Base-by-base conservation (phyloP, 1,140 invertebrate genomes). In the Drosophila ohnishii region DNA sequence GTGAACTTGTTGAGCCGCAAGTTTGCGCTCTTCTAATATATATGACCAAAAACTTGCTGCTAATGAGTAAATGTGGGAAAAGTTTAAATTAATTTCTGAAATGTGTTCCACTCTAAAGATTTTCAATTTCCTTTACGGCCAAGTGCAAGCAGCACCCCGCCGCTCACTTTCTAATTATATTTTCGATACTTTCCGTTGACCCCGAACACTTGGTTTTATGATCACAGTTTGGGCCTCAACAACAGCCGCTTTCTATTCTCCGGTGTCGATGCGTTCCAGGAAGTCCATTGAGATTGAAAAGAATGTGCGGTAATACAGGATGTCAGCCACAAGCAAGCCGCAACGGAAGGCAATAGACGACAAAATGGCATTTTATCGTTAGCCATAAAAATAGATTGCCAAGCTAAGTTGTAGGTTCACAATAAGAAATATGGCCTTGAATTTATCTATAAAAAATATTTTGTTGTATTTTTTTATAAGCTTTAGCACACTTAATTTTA, bases 41-140 rank as follows among this genome's bases (percentile, higher is more conserved):
- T 75, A 69, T 64, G 59, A 53, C 50, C 37, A 61, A 61, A 87
- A 87, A 87, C 79, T 87, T 83, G 67, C 64, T 70, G 50, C 80
- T 87, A 87, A 87, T 87, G 83, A 88, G 84, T 87, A 87, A 87
- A 87, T 88, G 83, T 87, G 79, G 83, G 61, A 53, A 87, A 87
- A 87, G 83, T 87, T 87, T 83, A 87, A 87, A 87, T 87, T 87
- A 88, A 87, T 80, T 83, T 87, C 75, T 73, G 37, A 79, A 88
- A 83, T 79, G 72, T 83, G 72, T 76, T 76, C 47, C 66, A 63
- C 50, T 56, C 48, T 63, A 30, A 65, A 76, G 48, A 78, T 70
- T 78, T 81, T 71, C 66, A 75, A 86, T 85, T 86, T 86, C 69
- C 78, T 71, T 64, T 44, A 64, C 35, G 58, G 37, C 56, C 48